Base-by-base conservation (phyloP, 2,797 vertebrate species). In the Malacoraja senta region DNA sequence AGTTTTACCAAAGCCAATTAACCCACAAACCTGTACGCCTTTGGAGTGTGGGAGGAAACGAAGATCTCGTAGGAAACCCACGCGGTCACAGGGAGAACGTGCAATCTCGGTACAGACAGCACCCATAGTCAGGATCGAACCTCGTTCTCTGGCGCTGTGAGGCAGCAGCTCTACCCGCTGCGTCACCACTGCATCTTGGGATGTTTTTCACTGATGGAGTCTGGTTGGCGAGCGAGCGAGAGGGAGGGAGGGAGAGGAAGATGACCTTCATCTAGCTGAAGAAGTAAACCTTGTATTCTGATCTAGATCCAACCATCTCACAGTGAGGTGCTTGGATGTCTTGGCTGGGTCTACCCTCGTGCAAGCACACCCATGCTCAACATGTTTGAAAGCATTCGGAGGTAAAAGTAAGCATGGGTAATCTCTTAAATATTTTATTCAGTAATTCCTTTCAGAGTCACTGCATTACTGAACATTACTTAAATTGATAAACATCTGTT, bases 401-500 rank as follows among this genome's bases (percentile, higher is more conserved):
- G 13, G 63, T 65, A 61, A 61, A n/a, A 88, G 13, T 12, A 10
- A 19, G 6, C 13, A 8, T 6, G 24, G 83, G 13, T 6, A 15
- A 65, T 2, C 29, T 86, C 15, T 6, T n/a, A 65, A n/a, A 32
- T 63, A 32, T 6, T 65, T 65, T 8, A 29, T 58, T 29, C 79
- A 19, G 61, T 8, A 88, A 65, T 65, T 21, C 29, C 29, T 35
- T 88, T 65, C 32, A 65, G 29, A 65, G 32, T 32, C 61, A 9
- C 29, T 32, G 35, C 29, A 8, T 63, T 88, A 19, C 61, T 32
- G 61, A 88, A n/a, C 84, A 88, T 32, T 88, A 17, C 15, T 65
- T 88, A 88, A 19, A 32, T 88, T 65, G 84, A n/a, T 65, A 88
- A 88, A 86, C 83, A 86, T 86, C 83, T 86, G 83, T 63, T 63